Evolutionary conservation across 2,113 vertebrate genomes (phyloP).

Genomic region (Empidonax alnorum): DNA sequence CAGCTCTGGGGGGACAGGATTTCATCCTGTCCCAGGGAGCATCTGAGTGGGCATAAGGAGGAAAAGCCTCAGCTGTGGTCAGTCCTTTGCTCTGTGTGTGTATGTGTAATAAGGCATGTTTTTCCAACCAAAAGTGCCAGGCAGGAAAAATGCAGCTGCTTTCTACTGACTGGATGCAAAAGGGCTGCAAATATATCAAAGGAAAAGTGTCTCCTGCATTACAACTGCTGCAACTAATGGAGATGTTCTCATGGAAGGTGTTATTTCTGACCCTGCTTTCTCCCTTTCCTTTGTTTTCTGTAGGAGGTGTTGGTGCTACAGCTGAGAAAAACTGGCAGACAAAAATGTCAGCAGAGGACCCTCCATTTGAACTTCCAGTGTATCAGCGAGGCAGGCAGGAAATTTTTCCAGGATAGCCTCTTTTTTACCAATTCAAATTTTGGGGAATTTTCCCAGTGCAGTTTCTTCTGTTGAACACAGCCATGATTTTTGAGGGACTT

Average conservation of each 20-base stretch:
- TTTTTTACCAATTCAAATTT: neutral
- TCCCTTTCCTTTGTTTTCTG: neutral
- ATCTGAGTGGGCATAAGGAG: neutral
- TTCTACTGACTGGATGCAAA: neutral
- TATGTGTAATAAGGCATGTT: fast-evolving
- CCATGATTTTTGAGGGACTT: neutral
- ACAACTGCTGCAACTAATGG: neutral
- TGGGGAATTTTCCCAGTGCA: neutral
- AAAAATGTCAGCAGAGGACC: neutral
- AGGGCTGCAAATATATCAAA: neutral
- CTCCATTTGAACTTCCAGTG: neutral
- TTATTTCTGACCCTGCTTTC: neutral
- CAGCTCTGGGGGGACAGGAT: neutral
- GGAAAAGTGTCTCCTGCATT: neutral
- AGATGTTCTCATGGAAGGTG: neutral
- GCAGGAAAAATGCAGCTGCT: neutral
- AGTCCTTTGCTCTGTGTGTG: neutral
- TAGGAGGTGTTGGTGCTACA: neutral
- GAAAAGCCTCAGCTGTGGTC: neutral
- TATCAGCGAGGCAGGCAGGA: neutral
- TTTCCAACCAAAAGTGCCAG: neutral
- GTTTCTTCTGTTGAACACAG: neutral
- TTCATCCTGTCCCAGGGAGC: neutral
- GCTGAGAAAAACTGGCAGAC: neutral
- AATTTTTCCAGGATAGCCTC: neutral